A percentile compares a stretch with the other conserved stretches of the same genome.
Evolutionary conservation across 2,888 invertebrate species (phyloP).

Genomic region (Argyresthia albistria): DNA sequence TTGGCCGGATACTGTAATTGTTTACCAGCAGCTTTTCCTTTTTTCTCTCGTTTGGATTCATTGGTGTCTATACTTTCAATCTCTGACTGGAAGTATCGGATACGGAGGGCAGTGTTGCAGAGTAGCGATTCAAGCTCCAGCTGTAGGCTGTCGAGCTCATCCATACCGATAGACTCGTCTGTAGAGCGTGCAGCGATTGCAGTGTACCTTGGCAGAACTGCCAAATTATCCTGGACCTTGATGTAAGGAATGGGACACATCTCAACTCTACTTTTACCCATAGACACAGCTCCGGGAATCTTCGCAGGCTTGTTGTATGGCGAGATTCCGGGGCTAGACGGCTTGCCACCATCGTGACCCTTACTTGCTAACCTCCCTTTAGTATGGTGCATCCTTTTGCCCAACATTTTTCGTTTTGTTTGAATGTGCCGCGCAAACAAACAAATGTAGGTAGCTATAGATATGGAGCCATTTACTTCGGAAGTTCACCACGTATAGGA

Average conservation of each 20-base stretch:
- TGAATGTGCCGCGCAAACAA: constrained; percentile 43
- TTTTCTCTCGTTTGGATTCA: constrained; percentile 65
- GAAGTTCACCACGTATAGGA: background rate
- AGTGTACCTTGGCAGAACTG: constrained; percentile 77
- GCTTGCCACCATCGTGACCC: constrained; percentile 61
- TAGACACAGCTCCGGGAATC: constrained; percentile 48
- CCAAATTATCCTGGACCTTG: constrained; percentile 78
- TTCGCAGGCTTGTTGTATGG: constrained; percentile 63
- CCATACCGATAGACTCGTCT: constrained; percentile 87
- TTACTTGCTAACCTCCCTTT: constrained; percentile 65
- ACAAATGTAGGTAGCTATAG: background rate
- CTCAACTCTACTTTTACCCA: constrained; percentile 56
- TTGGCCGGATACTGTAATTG: constrained; percentile 69
- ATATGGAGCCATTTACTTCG: no score
- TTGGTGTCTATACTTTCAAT: constrained; percentile 77
- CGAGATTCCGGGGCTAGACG: constrained; percentile 61
- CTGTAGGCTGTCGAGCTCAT: constrained; percentile 91
- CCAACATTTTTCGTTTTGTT: constrained; percentile 43
- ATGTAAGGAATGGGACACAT: constrained; percentile 75
- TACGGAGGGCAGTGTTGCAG: constrained; percentile 85
- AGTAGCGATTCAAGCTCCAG: constrained; percentile 89
- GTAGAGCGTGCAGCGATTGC: constrained; percentile 76
- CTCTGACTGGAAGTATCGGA: constrained; percentile 84
- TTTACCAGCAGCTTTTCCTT: constrained; percentile 66
- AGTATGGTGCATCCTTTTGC: constrained; percentile 66